Conservation (phyloP, 2,113 vertebrate genomes). For the Menidia beryllina region DNA sequence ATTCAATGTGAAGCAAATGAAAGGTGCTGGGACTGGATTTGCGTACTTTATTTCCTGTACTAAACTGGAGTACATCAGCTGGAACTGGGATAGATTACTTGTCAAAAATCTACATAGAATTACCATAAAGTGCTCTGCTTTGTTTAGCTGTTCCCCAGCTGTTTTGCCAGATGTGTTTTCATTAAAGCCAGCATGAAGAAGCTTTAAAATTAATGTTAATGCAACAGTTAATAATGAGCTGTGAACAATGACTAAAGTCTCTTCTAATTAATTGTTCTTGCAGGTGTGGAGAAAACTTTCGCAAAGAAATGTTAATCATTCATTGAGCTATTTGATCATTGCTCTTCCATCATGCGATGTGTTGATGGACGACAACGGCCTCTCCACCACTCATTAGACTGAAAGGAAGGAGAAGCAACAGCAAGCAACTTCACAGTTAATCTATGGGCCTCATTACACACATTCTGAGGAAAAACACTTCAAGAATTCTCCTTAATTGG, state of each 20-base stretch:
- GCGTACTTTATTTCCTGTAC: constrained; percentile 31
- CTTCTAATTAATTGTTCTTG: constrained; percentile 42
- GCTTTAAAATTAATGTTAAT: background rate
- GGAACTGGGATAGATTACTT: constrained; percentile 31
- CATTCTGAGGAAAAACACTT: constrained; percentile 48
- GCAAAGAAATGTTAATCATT: constrained; percentile 38
- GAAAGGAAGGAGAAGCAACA: constrained; percentile 20
- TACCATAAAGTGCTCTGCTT: constrained; percentile 14
- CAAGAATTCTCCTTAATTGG: constrained; percentile 60
- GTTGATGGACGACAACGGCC: constrained; percentile 30
- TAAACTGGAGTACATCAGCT: constrained; percentile 1
- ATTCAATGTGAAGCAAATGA: constrained; percentile 55
- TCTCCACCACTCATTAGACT: constrained; percentile 48
- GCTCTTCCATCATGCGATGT: constrained; percentile 29
- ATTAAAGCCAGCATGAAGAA: background rate
- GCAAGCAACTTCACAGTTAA: constrained; percentile 42
- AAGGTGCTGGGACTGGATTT: constrained; percentile 47
- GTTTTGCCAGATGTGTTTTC: constrained; percentile 8
- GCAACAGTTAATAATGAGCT: constrained; percentile 1
- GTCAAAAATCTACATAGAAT: constrained; percentile 28
- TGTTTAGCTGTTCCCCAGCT: background rate
- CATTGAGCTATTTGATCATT: constrained; percentile 39
- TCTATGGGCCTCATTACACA: constrained; percentile 60
- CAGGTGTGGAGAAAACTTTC: constrained; percentile 36
- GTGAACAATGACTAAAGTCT: constrained; percentile 31